Evolutionary conservation across 2,113 vertebrate species (phyloP).

Genomic region (Callipepla californica): DNA sequence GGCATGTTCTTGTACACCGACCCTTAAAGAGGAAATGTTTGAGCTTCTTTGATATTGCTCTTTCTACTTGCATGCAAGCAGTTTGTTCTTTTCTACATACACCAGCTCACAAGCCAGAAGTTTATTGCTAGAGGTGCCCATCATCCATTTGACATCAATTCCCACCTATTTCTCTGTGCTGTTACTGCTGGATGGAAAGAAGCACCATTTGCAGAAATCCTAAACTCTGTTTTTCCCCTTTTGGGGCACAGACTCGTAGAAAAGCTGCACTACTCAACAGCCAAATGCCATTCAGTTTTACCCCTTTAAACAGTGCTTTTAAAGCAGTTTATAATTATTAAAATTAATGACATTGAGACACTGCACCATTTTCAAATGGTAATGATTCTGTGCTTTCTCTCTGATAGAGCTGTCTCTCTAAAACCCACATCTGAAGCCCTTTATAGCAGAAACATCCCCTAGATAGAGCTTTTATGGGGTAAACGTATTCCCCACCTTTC

Average conservation of each 20-base stretch:
- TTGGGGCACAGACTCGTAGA: not conserved
- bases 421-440: not conserved
- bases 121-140: not conserved
- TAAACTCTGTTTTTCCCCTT: not conserved
- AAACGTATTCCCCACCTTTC: not conserved
- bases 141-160: not conserved
- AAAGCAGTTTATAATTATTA: not conserved
- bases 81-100: not conserved
- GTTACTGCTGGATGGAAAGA: too few relatives aligned
- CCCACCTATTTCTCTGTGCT: not conserved
- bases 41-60: not conserved
- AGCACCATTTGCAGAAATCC: not conserved
- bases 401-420: conserved; percentile 16
- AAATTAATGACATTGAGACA: not conserved
- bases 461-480: not conserved
- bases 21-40: not conserved
- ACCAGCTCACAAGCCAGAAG: not conserved
- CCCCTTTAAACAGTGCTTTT: not conserved
- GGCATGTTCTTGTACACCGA: not conserved
- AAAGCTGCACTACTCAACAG: not conserved
- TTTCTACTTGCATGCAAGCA: not conserved
- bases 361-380: not conserved
- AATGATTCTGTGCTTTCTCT: not conserved
- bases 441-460: not conserved
- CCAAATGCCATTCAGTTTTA: not conserved